Base-by-base conservation (phyloP, 2,797 vertebrate genomes). In the Nyctibius grandis region DNA sequence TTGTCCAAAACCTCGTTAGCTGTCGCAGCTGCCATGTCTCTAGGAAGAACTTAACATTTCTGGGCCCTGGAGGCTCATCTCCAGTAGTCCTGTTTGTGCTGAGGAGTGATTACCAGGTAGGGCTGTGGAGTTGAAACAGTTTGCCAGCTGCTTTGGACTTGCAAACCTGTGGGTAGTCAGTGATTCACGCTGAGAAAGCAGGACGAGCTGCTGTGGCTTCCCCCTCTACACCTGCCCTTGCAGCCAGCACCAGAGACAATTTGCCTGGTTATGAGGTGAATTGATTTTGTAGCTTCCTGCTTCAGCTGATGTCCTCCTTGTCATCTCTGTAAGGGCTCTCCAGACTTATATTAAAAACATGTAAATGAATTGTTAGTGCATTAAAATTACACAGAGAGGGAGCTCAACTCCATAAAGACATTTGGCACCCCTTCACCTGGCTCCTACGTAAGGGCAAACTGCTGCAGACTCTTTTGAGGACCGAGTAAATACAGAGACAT, bases 121-220 rank as follows among this genome's bases (percentile, higher is more conserved):
- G 40, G 22, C 11, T 42, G 51, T 12, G 45, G n/a, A 25, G 14
- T 18, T 12, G 38, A 53, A 59, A 34, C 4, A 12, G 8, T 45
- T 51, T 64, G 9, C 29, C 29, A 42, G 5, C 64, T 36, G 31
- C 36, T 51, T 51, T 57, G 57, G 28, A 15, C 33, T 59, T 8
- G 1, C 16, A 45, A 28, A 76, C 38, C 23, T 11, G 34, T 22
- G 33, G 26, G 44, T 34, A 26, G n/a, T 34, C n/a, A 34, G 48
- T 8, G 68, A n/a, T 50, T 36, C 28, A 15, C 3, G 1, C 6
- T 0, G 0, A 47, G 34, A 29, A 42, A 44, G 16, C 50, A 57
- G 61, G 50, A 40, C 15, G 31, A 47, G 45, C 44, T 70, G 63
- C 6, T 14, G 48, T 9, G 70, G 29, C 56, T 57, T 72, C 16